Base-by-base conservation (phyloP, 2,113 vertebrate species). In the Capreolus pygargus region DNA sequence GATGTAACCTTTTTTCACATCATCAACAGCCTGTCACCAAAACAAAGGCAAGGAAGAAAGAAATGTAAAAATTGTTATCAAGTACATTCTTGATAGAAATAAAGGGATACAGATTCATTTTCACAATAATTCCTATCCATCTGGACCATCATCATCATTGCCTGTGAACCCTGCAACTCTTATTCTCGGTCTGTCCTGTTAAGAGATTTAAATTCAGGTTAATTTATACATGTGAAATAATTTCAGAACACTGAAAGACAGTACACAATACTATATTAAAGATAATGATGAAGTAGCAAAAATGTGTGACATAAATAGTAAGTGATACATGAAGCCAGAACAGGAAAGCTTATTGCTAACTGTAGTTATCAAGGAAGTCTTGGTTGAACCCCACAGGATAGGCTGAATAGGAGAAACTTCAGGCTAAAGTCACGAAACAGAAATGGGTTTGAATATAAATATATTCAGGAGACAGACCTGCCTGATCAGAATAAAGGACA, bases 1-100 rank as follows among this genome's bases (percentile, higher is more conserved):
- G 98, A 99, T 99, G 98, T 99, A 99, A 97, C 99, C 99, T 98
- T 99, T 99, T 99, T 99, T 99, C 98, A 99, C 99, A 78, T 99
- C 99, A 94, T 99, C 99, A 61, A 99, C 98, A 43, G 99, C 99
- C 99, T 99, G 47, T 60, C 39, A 64, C 1, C 94, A 94, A 64
- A 60, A 91, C 25, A 97, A 61, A 97, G 86, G 79, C 47, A 94
- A 28, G 57, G 90, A 96, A 93, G 27, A 78, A 50, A 2, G 21
- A n/a, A 84, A 85, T 25, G n/a, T 86, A 58, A 93, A 95, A 95
- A 45, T 83, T 15, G 89, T 70, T 28, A 85, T 86, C 89, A 76
- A 70, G 36, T 47, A 58, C 30, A 79, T 86, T 86, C 55, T 96
- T 74, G 28, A 84, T 30, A 91, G 90, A 94, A 96, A 88, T 39